Evolutionary conservation across 2,888 invertebrate species (phyloP).

Genomic region (Trichacis sp.): DNA sequence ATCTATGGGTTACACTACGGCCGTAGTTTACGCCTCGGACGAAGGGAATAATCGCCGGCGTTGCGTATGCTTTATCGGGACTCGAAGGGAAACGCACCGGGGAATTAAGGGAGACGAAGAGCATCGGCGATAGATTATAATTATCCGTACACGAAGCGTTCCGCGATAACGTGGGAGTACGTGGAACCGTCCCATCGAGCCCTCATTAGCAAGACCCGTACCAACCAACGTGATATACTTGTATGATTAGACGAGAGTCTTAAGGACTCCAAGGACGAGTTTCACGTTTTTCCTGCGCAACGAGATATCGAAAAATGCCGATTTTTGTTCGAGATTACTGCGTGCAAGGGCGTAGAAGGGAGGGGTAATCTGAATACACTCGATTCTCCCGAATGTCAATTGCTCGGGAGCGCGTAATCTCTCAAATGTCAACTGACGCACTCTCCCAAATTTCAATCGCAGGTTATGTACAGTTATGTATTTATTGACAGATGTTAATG

Average conservation of each 20-base stretch:
- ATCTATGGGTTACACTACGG: neutral
- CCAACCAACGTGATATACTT: slow-evolving; percentile 36
- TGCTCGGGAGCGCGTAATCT: too few relatives aligned
- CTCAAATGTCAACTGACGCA: too few relatives aligned
- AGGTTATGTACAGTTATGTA: too few relatives aligned
- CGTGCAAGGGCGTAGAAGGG: too few relatives aligned
- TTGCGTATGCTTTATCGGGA: slow-evolving; percentile 9
- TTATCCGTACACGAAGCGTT: slow-evolving; percentile 61
- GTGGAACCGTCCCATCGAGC: neutral
- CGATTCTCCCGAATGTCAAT: too few relatives aligned
- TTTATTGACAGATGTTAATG: too few relatives aligned
- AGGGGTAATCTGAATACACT: too few relatives aligned
- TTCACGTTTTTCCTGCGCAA: neutral
- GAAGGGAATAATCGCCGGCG: neutral
- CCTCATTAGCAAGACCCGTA: slow-evolving; percentile 41
- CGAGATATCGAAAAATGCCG: too few relatives aligned
- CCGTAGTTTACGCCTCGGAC: neutral
- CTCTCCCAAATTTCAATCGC: too few relatives aligned
- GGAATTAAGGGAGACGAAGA: slow-evolving; percentile 26
- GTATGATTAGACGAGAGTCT: slow-evolving; percentile 33
- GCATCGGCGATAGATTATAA: slow-evolving; percentile 64
- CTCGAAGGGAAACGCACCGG: neutral
- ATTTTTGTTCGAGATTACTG: too few relatives aligned
- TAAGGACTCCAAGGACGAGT: neutral
- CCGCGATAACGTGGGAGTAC: slow-evolving; percentile 58